Base-by-base conservation (phyloP, 1,140 invertebrate genomes). In the Pomphorhynchus laevis region DNA sequence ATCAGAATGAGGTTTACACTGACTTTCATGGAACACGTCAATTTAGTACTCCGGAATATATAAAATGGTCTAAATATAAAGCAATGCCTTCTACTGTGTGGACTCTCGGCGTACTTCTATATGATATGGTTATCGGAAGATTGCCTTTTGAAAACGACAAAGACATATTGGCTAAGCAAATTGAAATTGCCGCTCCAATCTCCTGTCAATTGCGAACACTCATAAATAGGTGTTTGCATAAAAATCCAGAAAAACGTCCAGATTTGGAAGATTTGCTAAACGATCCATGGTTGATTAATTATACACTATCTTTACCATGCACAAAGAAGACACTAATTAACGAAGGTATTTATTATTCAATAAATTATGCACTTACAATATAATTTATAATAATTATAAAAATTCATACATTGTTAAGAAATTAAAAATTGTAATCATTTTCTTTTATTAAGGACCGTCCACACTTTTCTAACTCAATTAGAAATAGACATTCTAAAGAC, bases 231-330 rank as follows among this genome's bases (percentile, higher is more conserved):
- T 69, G 67, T 51, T 54, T 69, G 11, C 49, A 55, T 41, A 50
- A 62, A 40, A 53, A 57, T 39, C 63, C 67, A 12, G 46, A 48
- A 3, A 55, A 64, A n/a, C 50, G 67, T 40, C 62, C 59, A 14
- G 52, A 52, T 8, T 48, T 69, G 9, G 59, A 65, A 40, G 58
- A 69, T 24, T 62, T 69, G 44, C 49, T 67, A 2, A 45, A 50
- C 24, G 67, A 69, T 53, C 57, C 63, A 0, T 69, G 67, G 67
- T 48, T 63, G 49, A n/a, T n/a, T n/a, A n/a, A n/a, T n/a, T n/a
- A n/a, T n/a, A n/a, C n/a, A n/a, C n/a, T n/a, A n/a, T n/a, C n/a
- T n/a, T n/a, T n/a, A n/a, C n/a, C n/a, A n/a, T n/a, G n/a, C n/a
- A n/a, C n/a, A n/a, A n/a, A n/a, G n/a, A n/a, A n/a, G n/a, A n/a